A percentile compares a stretch with the other conserved stretches of the same genome.
These are phyloP conservation scores for Dynastes tityus DNA, from an alignment of 2,888 invertebrate species.

Conservation along the genomic window DNA sequence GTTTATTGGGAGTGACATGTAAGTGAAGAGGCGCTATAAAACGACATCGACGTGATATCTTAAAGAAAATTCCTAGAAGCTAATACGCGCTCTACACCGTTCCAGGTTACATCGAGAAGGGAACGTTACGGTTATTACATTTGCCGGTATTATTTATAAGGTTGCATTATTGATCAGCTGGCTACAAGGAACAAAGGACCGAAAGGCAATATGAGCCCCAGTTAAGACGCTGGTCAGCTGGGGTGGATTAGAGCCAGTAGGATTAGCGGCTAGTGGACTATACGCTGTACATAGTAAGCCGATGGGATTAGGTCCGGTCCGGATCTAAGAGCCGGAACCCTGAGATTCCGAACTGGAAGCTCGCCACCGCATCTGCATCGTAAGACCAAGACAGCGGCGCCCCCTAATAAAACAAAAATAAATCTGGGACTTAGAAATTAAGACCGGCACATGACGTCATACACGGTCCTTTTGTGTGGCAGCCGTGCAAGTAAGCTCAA, in stretches of 20 bases:
- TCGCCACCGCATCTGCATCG: conserved; percentile 68
- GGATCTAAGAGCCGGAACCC: conserved; percentile 69
- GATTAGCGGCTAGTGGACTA: conserved; percentile 72
- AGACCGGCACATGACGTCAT: conserved; percentile 63
- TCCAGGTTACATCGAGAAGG: neutral
- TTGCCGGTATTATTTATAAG: conserved; percentile 69
- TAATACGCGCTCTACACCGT: conserved; percentile 3
- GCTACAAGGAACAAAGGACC: conserved; percentile 68
- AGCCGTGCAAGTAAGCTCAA: conserved; percentile 69
- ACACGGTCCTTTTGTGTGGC: conserved; percentile 66
- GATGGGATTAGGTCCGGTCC: conserved; percentile 69
- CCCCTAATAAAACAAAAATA: conserved; percentile 69
- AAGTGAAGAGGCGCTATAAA: conserved; percentile 15
- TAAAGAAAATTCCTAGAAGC: conserved; percentile 25
- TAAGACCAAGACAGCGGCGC: conserved; percentile 62
- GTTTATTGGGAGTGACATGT: conserved; percentile 51
- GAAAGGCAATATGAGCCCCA: conserved; percentile 71
- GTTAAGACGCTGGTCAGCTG: conserved; percentile 72
- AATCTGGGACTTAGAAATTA: conserved; percentile 66
- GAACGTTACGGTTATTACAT: conserved; percentile 45
- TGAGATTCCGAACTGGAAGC: conserved; percentile 64
- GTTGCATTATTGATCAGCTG: conserved; percentile 71
- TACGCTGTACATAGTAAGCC: conserved; percentile 71
- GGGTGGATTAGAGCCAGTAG: conserved; percentile 71
- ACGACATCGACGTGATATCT: conserved; percentile 35